Conservation (phyloP, 2,113 vertebrate species). For the Patagioenas fasciata region DNA sequence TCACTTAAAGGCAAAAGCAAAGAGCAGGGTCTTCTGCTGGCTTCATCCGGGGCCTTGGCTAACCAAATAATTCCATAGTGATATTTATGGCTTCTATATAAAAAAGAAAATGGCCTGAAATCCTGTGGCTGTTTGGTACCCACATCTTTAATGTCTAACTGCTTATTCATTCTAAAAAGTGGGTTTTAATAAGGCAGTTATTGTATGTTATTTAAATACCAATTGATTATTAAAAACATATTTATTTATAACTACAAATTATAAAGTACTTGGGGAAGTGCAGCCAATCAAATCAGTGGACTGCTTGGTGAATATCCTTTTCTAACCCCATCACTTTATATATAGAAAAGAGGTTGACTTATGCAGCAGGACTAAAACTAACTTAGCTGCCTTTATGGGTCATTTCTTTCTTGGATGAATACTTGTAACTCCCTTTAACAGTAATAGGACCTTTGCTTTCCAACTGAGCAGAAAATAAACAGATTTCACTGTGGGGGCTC, state of each 20-base stretch:
- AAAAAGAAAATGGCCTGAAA: conserved; percentile 48
- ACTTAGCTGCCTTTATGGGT: conserved; percentile 65
- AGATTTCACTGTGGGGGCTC: conserved; percentile 5
- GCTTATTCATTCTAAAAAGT: conserved; percentile 49
- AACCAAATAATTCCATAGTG: conserved; percentile 42
- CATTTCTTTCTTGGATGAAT: conserved; percentile 72
- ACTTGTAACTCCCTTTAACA: conserved; percentile 38
- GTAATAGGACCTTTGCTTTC: conserved; percentile 62
- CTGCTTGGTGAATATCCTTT: conserved; percentile 49
- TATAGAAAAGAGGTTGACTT: conserved; percentile 60
- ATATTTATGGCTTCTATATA: conserved; percentile 62
- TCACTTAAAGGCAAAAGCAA: conserved; percentile 37
- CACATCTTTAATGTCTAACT: conserved; percentile 49
- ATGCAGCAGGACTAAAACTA: conserved; percentile 58
- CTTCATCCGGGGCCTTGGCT: conserved; percentile 38
- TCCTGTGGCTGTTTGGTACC: conserved; percentile 57
- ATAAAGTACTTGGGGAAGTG: conserved; percentile 25
- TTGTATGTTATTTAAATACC: conserved; percentile 70
- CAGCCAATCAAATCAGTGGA: conserved; percentile 7
- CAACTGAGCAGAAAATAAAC: conserved; percentile 61
- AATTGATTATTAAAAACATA: conserved; percentile 68
- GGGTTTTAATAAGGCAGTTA: conserved; percentile 68
- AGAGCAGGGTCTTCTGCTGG: conserved; percentile 33
- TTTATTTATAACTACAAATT: conserved; percentile 67
- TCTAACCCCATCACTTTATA: conserved; percentile 51